Base-by-base conservation (phyloP, 2,888 invertebrate genomes). In the Zeuzera pyrina region DNA sequence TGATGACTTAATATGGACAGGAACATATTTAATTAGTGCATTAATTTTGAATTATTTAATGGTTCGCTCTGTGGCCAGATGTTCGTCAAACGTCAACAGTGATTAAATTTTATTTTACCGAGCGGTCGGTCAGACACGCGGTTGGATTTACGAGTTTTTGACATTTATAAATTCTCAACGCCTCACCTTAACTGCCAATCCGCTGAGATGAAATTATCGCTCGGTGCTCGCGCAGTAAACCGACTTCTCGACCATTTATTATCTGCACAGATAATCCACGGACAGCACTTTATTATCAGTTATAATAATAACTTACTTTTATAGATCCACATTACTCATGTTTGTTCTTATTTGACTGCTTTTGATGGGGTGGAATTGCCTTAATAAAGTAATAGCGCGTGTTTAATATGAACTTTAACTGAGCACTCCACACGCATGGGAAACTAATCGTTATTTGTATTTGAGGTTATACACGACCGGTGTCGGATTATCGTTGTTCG, bases 291-390 rank as follows among this genome's bases (percentile, higher is more conserved):
- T 79, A 79, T 78, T 77, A 78, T 77, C 77, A 78, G 77, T 77
- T 78, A 79, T 76, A 71, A 79, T 72, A 79, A 79, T 79, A 78
- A 79, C 73, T 78, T 77, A 79, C 74, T 77, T 77, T 78, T 77
- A 79, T 78, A 76, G 77, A 76, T 69, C 66, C 70, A 64, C 73
- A 78, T 78, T 70, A 77, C 66, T 78, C 68, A 74, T 69, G 68
- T 76, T 76, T 73, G 77, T 78, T 77, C 72, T 77, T 77, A 77
- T 79, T 76, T 76, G 74, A 77, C 69, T 69, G 66, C 57, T 46
- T 65, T 70, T 67, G 72, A 73, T 73, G 68, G 64, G 59, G 60
- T 59, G 49, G 62, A 69, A 74, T 72, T 65, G 64, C 66, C 53
- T 61, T 59, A 66, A 73, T 76, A 69, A 73, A 74, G 70, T 73